phyloP scores from a whole-genome alignment of 2,113 vertebrate genomes.

The Megaceryle maxima region DNA sequence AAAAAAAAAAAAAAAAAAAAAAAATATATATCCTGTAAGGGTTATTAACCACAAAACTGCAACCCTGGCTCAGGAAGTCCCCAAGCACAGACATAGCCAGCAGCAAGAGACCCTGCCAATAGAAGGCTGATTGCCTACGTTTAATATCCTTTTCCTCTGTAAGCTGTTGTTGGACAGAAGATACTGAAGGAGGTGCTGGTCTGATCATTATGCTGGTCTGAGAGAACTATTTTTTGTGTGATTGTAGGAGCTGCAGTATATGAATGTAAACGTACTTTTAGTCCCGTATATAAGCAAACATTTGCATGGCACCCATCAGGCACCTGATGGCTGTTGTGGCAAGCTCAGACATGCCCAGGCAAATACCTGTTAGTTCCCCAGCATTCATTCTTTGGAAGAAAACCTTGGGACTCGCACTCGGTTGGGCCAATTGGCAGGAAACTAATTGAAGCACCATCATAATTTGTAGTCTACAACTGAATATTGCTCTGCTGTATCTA shows the following conservation, averaged over 20 bases:
- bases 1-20: too few relatives aligned
- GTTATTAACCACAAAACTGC: background rate
- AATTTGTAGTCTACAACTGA: background rate
- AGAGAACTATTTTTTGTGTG: background rate
- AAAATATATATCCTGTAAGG: background rate
- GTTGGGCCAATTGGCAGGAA: background rate
- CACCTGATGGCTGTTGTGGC: background rate
- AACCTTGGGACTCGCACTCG: fast-evolving
- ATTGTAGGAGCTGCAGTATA: background rate
- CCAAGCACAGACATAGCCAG: background rate
- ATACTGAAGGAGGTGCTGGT: background rate
- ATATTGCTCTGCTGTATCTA: background rate
- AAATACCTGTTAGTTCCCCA: background rate
- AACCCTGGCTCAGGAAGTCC: background rate
- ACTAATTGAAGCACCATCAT: background rate
- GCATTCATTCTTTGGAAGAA: background rate
- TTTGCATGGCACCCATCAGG: background rate
- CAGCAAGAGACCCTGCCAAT: fast-evolving
- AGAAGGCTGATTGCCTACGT: background rate
- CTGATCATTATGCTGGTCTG: background rate
- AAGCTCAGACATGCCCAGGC: background rate
- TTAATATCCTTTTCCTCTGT: background rate
- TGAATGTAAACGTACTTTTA: background rate
- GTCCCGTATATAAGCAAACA: background rate
- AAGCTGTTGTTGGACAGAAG: background rate